These are phyloP conservation scores for Xenotilapia caudafasciata DNA, from an alignment of 2,113 vertebrate species.

Conservation along the genomic window DNA sequence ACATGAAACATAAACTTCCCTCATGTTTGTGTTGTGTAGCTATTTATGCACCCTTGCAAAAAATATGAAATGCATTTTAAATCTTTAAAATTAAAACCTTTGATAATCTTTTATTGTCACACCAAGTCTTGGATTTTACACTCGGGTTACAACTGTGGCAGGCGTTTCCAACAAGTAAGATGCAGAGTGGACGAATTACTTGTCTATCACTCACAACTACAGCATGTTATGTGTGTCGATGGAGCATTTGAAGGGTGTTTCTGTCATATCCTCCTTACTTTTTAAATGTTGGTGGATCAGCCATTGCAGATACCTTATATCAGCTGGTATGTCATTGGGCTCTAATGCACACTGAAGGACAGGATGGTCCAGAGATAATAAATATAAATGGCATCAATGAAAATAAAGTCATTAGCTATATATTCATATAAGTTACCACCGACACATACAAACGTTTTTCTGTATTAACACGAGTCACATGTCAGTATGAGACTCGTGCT, in stretches of 20 bases:
- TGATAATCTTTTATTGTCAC: neutral
- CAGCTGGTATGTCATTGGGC: neutral
- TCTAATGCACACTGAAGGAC: neutral
- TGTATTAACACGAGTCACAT: neutral
- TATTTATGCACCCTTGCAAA: neutral
- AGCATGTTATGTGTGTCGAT: neutral
- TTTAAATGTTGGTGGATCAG: neutral
- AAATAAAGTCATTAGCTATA: neutral
- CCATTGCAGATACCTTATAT: neutral
- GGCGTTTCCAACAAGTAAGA: neutral
- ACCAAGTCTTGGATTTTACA: neutral
- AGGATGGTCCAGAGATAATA: neutral
- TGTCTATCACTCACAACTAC: neutral
- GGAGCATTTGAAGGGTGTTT: neutral
- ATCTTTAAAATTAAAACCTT: neutral
- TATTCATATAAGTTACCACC: neutral
- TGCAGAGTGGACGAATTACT: neutral
- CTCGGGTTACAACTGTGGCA: accelerated
- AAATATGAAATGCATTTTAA: neutral
- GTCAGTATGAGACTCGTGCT: neutral
- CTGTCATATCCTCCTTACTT: neutral
- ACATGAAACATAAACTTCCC: neutral
- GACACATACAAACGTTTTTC: neutral
- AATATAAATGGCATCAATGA: neutral
- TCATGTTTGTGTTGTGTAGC: neutral